phyloP scores from a whole-genome alignment of 2,797 vertebrate species.

The Manis pentadactyla region DNA sequence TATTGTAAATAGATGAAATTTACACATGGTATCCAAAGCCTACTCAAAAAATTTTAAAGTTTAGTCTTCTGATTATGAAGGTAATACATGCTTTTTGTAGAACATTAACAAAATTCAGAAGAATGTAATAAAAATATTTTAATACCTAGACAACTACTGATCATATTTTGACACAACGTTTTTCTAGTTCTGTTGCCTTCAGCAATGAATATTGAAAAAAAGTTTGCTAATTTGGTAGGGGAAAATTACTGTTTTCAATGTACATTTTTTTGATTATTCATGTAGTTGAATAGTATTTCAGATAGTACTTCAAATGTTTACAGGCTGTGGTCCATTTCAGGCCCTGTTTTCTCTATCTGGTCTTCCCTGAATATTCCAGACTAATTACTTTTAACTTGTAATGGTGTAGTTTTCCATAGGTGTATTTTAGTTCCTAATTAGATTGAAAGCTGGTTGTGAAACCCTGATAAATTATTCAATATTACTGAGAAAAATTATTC shows the following conservation, averaged over 20 bases:
- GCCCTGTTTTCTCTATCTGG: not conserved
- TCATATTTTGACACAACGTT: not conserved
- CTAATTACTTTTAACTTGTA: not conserved
- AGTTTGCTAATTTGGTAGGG: not conserved
- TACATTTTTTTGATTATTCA: conserved; percentile 31
- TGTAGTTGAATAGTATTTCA: conserved; percentile 1
- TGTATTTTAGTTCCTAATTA: not conserved
- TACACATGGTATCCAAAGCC: not conserved
- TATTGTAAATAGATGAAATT: not conserved
- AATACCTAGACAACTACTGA: not conserved
- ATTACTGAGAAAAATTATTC: conserved; percentile 10
- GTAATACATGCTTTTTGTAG: not conserved
- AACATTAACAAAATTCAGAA: conserved; percentile 8
- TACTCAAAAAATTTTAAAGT: not conserved
- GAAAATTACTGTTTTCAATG: not conserved
- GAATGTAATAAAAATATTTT: not conserved
- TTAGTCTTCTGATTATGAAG: conserved; percentile 41
- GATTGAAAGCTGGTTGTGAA: conserved; percentile 14
- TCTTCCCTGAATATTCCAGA: not conserved
- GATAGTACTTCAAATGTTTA: conserved; percentile 21
- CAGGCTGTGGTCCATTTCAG: not conserved
- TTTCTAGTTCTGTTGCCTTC: not conserved
- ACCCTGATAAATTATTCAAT: not conserved
- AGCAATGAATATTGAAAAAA: not conserved
- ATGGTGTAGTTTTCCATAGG: not conserved